These are phyloP conservation scores for Lordiphosa collinella DNA, from an alignment of 1,140 invertebrate species.

Conservation along the genomic window DNA sequence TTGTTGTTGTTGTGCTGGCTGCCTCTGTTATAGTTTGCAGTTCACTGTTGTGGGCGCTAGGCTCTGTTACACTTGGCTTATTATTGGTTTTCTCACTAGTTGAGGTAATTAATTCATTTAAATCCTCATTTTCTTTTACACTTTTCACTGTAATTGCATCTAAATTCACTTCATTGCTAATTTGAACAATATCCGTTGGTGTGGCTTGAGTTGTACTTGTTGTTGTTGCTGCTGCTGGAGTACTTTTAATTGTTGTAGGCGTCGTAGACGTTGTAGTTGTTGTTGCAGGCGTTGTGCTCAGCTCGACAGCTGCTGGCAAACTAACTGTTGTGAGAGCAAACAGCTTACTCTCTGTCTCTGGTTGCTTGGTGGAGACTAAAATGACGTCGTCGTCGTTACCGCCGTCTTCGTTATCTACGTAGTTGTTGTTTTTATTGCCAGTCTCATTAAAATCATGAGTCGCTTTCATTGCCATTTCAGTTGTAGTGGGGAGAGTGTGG, in stretches of 20 bases:
- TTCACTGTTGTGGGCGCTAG: conserved; percentile 18
- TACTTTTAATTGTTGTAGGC: conserved; percentile 21
- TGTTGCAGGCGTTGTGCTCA: conserved; percentile 18
- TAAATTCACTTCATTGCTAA: conserved; percentile 75
- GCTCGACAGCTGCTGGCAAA: conserved; percentile 57
- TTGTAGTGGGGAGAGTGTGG: conserved; percentile 11
- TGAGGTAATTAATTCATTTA: conserved; percentile 10
- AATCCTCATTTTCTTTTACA: conserved; percentile 17
- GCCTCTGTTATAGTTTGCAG: conserved; percentile 9
- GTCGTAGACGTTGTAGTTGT: conserved; percentile 12
- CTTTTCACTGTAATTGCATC: conserved; percentile 59
- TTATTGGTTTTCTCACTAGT: conserved; percentile 53
- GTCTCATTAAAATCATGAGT: conserved; percentile 11
- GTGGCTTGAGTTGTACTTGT: conserved; percentile 33
- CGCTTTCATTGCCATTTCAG: conserved; percentile 53
- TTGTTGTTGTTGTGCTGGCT: conserved; percentile 10
- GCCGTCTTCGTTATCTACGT: conserved; percentile 28
- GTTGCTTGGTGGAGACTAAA: conserved; percentile 23
- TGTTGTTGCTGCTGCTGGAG: conserved; percentile 20
- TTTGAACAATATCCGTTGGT: conserved; percentile 66
- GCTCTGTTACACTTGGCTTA: conserved; percentile 20
- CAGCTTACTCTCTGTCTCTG: conserved; percentile 25
- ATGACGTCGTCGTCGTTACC: conserved; percentile 31
- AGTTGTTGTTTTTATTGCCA: conserved; percentile 21
- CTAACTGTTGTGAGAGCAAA: conserved; percentile 45